Evolutionary conservation across 2,888 invertebrate species (phyloP).

Genomic region (Chloroclysta siterata): DNA sequence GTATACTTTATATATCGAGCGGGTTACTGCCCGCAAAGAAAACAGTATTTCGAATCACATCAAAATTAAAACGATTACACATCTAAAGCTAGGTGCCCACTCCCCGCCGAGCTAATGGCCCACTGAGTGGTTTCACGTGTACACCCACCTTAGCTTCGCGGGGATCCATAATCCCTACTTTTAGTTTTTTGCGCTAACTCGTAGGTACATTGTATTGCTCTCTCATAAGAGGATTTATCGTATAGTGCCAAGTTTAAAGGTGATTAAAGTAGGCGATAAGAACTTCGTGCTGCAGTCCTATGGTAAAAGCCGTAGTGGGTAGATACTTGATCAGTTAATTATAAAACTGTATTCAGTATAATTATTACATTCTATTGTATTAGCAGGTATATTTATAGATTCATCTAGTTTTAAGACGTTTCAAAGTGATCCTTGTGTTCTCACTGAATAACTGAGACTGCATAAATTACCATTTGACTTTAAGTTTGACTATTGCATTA

Average conservation of each 20-base stretch:
- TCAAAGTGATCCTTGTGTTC: too few species aligned
- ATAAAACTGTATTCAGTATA: too few species aligned
- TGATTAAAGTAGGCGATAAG: background rate
- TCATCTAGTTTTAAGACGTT: too few species aligned
- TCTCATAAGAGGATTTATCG: slow-evolving; percentile 59
- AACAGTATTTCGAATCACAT: slow-evolving; percentile 11
- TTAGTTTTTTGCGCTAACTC: slow-evolving; percentile 69
- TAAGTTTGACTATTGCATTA: too few species aligned
- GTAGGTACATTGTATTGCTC: slow-evolving; percentile 68
- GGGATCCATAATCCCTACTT: slow-evolving; percentile 65
- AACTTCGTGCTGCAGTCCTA: background rate
- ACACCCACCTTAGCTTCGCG: slow-evolving; percentile 64
- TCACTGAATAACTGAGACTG: too few species aligned
- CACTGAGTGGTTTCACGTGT: slow-evolving; percentile 79
- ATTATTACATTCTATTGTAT: too few species aligned
- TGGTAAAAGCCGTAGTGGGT: too few species aligned
- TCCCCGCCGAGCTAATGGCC: slow-evolving; percentile 58
- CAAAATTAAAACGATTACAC: slow-evolving; percentile 34
- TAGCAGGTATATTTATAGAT: too few species aligned
- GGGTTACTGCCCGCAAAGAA: background rate
- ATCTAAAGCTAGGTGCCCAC: slow-evolving; percentile 34
- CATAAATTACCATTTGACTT: too few species aligned
- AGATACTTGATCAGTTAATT: too few species aligned
- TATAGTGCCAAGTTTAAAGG: slow-evolving; percentile 20
- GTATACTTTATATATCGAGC: background rate